phyloP scores from a whole-genome alignment of 2,797 vertebrate species.

The Monodelphis domestica region DNA sequence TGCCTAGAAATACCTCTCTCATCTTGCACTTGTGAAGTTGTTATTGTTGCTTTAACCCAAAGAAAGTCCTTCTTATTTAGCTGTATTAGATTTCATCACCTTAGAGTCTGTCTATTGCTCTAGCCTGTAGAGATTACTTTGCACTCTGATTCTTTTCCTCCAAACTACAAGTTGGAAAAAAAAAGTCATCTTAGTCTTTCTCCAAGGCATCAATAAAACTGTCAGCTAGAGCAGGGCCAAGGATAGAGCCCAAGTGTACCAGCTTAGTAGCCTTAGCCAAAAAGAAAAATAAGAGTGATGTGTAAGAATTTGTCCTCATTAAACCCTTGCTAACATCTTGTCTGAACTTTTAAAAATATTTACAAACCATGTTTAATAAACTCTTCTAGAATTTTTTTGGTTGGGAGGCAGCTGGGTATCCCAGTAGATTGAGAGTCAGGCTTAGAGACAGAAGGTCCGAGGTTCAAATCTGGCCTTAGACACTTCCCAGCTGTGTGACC shows the following conservation, averaged over 20 bases:
- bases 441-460: no score
- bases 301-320: neutral
- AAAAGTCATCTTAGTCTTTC: conserved; percentile 26
- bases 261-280: neutral
- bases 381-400: neutral
- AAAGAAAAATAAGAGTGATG: neutral
- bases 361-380: neutral
- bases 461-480: no score
- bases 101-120: conserved; percentile 13
- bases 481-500: no score
- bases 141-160: conserved; percentile 44
- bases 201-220: conserved; percentile 32
- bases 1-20: conserved; percentile 11
- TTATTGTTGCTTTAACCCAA: conserved; percentile 48
- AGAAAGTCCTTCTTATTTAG: conserved; percentile 19
- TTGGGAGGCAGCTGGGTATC: no score
- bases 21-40: conserved; percentile 11
- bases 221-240: conserved; percentile 30
- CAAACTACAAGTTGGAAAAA: conserved; percentile 28
- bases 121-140: neutral
- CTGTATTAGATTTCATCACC: neutral
- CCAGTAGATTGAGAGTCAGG: no score
- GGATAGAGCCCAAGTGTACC: neutral
- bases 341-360: neutral
- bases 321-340: neutral